A percentile compares a stretch with the other conserved stretches of the same genome.
These are phyloP conservation scores for Tauraco hartlaubi DNA, from an alignment of 2,797 vertebrate species.

Conservation along the genomic window DNA sequence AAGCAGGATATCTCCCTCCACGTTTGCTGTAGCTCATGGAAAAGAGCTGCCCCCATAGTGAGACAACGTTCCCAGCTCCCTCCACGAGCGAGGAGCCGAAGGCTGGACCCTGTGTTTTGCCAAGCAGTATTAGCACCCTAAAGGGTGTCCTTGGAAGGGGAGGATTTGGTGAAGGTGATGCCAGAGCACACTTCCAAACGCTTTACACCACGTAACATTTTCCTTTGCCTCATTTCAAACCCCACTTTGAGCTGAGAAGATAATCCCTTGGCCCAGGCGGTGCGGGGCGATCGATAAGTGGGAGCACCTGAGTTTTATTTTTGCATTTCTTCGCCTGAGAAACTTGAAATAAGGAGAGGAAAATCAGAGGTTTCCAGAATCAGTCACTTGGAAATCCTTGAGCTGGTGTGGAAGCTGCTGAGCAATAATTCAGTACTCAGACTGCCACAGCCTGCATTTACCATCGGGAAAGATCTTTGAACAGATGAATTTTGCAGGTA, in stretches of 20 bases:
- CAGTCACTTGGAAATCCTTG: background rate
- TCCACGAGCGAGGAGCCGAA: background rate
- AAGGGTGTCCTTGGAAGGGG: slow-evolving; percentile 31
- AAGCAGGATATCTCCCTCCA: background rate
- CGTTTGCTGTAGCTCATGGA: background rate
- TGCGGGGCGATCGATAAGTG: background rate
- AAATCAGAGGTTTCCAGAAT: background rate
- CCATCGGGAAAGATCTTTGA: background rate
- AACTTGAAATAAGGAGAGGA: background rate
- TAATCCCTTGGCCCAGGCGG: background rate
- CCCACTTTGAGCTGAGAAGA: background rate
- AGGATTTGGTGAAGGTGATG: background rate
- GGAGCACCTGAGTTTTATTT: background rate
- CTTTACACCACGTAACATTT: background rate
- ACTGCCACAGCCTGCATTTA: background rate
- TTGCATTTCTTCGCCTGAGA: background rate
- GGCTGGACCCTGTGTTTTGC: background rate
- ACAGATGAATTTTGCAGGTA: background rate
- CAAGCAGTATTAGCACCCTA: slow-evolving; percentile 5
- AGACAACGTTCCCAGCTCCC: background rate
- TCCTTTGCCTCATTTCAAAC: background rate
- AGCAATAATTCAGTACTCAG: background rate
- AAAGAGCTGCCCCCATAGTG: background rate
- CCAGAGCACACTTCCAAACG: background rate
- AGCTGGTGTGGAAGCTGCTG: background rate